These are phyloP conservation scores for Spatula clypeata DNA, from an alignment of 2,797 vertebrate genomes.

Conservation along the genomic window DNA sequence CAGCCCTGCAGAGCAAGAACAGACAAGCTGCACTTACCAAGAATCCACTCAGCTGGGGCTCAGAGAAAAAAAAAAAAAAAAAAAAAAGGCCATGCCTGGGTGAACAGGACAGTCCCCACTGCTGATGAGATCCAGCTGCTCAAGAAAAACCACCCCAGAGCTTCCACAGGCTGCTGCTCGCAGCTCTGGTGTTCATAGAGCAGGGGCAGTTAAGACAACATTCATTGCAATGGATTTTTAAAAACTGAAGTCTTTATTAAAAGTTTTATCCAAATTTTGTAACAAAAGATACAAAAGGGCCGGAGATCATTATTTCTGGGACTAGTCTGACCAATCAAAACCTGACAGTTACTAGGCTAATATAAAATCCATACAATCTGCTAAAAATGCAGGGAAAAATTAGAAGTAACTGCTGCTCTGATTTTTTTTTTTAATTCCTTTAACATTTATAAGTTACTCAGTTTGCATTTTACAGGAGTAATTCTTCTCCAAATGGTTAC, in stretches of 20 bases:
- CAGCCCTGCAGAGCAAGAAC: too few relatives aligned
- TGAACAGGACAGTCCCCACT: background rate
- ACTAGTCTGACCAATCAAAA: conserved; percentile 64
- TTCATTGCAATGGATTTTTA: conserved; percentile 31
- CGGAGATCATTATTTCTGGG: conserved; percentile 67
- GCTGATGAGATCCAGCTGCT: background rate
- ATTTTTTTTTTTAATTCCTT: conserved; percentile 43
- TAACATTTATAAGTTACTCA: conserved; percentile 78
- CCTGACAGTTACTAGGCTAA: conserved; percentile 69
- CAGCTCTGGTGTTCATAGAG: background rate
- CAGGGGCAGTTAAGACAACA: background rate
- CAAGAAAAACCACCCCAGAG: background rate
- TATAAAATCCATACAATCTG: conserved; percentile 72
- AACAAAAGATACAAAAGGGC: conserved; percentile 82
- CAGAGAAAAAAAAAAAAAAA: background rate
- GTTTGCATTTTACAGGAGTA: conserved; percentile 74
- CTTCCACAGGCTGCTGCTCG: background rate
- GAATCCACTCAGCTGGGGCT: background rate
- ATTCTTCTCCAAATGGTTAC: conserved; percentile 62
- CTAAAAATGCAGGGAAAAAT: conserved; percentile 75
- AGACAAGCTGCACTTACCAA: background rate
- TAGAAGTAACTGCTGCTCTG: conserved; percentile 73
- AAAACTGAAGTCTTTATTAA: conserved; percentile 81
- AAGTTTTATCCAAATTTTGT: conserved; percentile 79
- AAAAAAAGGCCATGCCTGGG: rapidly evolving